These are phyloP conservation scores for Micrasema longulum DNA, from an alignment of 1,140 invertebrate genomes.

Conservation along the genomic window DNA sequence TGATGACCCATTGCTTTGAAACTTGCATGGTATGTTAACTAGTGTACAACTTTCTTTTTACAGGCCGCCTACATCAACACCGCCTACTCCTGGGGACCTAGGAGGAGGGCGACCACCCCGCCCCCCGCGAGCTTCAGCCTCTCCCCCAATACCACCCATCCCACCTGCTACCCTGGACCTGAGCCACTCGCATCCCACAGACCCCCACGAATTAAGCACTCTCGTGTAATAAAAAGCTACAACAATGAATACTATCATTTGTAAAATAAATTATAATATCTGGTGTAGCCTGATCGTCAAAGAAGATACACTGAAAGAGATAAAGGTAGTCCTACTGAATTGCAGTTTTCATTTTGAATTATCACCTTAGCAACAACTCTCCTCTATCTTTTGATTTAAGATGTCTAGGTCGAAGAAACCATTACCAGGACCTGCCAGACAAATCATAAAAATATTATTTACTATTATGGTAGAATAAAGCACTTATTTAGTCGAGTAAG, in stretches of 20 bases:
- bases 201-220: slow-evolving; percentile 66
- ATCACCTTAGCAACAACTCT: no score
- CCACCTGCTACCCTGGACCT: slow-evolving; percentile 65
- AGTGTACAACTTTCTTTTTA: no score
- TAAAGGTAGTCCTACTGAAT: neutral
- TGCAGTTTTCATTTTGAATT: no score
- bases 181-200: slow-evolving; percentile 57
- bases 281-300: neutral
- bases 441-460: no score
- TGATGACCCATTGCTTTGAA: no score
- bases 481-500: no score
- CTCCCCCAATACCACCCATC: slow-evolving; percentile 61
- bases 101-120: slow-evolving; percentile 52
- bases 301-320: neutral
- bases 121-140: slow-evolving; percentile 64
- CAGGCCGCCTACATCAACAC: slow-evolving; percentile 51
- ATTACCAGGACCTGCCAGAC: no score
- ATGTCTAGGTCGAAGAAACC: no score
- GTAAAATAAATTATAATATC: neutral
- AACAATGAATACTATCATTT: no score
- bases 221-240: slow-evolving; percentile 56
- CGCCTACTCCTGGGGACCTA: slow-evolving; percentile 49
- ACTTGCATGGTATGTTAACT: no score
- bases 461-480: no score
- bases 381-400: no score